Evolutionary conservation across 2,888 invertebrate genomes (phyloP).

Genomic region (Epirrita christyi): DNA sequence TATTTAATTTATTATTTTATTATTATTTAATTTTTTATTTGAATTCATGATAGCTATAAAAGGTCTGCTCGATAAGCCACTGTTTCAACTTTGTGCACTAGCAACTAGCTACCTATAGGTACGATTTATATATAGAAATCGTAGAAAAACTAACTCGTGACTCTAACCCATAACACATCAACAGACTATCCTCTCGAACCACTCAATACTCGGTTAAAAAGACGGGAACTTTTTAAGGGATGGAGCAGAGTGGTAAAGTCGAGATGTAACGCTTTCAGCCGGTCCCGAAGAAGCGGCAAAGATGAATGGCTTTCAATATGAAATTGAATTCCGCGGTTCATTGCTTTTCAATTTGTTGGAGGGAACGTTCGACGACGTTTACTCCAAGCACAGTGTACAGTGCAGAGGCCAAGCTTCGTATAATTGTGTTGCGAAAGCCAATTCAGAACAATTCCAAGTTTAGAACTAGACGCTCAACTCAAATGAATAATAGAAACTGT

Average conservation of each 20-base stretch:
- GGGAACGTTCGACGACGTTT: slow-evolving; percentile 76
- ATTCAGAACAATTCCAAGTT: too few relatives aligned
- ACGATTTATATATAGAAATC: too few relatives aligned
- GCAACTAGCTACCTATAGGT: too few relatives aligned
- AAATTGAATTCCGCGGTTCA: slow-evolving; percentile 89
- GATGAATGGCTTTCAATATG: slow-evolving; percentile 87
- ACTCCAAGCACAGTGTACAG: slow-evolving; percentile 37
- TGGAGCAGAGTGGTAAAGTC: slow-evolving; percentile 75
- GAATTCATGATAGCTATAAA: too few relatives aligned
- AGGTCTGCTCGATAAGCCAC: too few relatives aligned
- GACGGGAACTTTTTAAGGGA: slow-evolving; percentile 70
- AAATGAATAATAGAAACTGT: too few relatives aligned
- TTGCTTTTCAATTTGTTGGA: slow-evolving; percentile 86
- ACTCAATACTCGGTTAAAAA: slow-evolving; percentile 51
- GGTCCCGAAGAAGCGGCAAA: slow-evolving; percentile 80
- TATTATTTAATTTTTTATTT: too few relatives aligned
- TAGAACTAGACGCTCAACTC: too few relatives aligned
- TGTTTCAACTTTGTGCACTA: too few relatives aligned
- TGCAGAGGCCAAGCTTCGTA: slow-evolving; percentile 10
- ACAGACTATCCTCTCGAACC: slow-evolving; percentile 30
- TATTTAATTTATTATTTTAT: too few relatives aligned
- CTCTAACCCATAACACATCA: slow-evolving; percentile 9
- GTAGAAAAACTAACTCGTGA: not conserved
- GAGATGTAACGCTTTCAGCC: slow-evolving; percentile 79
- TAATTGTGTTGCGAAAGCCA: not conserved